These are phyloP conservation scores for Bellardia pandia DNA, from an alignment of 2,888 invertebrate species.

Conservation along the genomic window DNA sequence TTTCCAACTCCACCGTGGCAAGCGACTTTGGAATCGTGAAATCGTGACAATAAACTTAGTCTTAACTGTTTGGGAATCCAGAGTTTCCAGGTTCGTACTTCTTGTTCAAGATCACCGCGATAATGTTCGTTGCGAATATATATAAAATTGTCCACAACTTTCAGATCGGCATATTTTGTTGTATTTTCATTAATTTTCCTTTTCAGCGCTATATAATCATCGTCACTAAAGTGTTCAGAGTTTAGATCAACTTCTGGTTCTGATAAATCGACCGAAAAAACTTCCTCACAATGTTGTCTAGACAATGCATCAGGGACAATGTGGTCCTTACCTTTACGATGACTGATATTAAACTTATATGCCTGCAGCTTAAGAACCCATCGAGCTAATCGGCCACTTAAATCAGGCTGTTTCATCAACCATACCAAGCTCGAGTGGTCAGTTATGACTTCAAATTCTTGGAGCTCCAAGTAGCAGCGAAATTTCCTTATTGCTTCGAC, in stretches of 20 bases:
- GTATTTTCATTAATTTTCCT: neutral
- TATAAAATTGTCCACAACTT: conserved; percentile 7
- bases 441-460: too few species aligned
- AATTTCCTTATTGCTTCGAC: too few species aligned
- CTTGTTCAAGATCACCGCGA: neutral
- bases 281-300: neutral
- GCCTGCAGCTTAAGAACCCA: conserved; percentile 8
- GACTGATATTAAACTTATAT: conserved; percentile 22
- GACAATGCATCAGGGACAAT: conserved; percentile 18
- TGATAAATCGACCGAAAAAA: neutral
- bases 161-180: neutral
- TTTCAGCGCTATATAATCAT: neutral
- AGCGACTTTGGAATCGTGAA: neutral
- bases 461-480: too few species aligned
- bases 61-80: conserved; percentile 9
- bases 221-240: neutral
- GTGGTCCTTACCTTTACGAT: conserved; percentile 22
- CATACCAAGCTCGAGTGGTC: too few species aligned
- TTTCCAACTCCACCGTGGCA: neutral
- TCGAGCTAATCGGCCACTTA: neutral
- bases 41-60: neutral
- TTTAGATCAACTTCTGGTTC: conserved; percentile 22
- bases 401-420: too few species aligned
- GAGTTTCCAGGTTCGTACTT: conserved; percentile 14
- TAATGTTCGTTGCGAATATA: conserved; percentile 23